Evolutionary conservation across 2,888 invertebrate genomes (phyloP).

Genomic region (Leptinotarsa juncta): DNA sequence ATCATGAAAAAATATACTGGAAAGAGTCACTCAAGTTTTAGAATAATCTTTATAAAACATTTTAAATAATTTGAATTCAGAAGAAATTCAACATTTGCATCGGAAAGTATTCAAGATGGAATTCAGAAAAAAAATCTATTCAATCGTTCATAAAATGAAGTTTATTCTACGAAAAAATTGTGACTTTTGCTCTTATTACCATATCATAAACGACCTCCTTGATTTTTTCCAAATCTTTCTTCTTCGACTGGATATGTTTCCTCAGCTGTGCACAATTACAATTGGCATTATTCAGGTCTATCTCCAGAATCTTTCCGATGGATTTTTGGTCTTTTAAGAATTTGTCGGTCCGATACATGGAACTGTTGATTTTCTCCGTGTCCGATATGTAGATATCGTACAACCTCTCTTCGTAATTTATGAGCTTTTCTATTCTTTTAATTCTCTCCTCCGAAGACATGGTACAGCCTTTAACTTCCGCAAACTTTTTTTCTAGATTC

Average conservation of each 20-base stretch:
- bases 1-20: no score
- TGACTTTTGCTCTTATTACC: constrained; percentile 65
- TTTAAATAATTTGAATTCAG: not conserved
- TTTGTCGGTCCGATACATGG: constrained; percentile 44
- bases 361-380: constrained; percentile 49
- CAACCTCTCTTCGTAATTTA: constrained; percentile 69
- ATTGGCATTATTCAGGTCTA: constrained; percentile 68
- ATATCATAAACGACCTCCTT: constrained; percentile 73
- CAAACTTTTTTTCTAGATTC: constrained; percentile 67
- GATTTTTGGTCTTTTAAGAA: constrained; percentile 47
- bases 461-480: constrained; percentile 67
- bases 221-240: constrained; percentile 67
- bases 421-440: constrained; percentile 72
- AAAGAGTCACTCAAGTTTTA: not conserved
- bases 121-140: no score
- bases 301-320: constrained; percentile 63
- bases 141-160: not conserved
- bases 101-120: no score
- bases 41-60: not conserved
- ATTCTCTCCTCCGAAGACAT: constrained; percentile 68
- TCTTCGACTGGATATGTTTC: constrained; percentile 65
- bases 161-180: not conserved
- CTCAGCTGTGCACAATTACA: constrained; percentile 68
- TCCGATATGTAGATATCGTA: constrained; percentile 45
- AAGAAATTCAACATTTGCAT: no score